Percentiles rank a stretch among this genome's conserved stretches.
phyloP scores from a whole-genome alignment of 2,797 vertebrate genomes.

The Urocyon cinereoargenteus region DNA sequence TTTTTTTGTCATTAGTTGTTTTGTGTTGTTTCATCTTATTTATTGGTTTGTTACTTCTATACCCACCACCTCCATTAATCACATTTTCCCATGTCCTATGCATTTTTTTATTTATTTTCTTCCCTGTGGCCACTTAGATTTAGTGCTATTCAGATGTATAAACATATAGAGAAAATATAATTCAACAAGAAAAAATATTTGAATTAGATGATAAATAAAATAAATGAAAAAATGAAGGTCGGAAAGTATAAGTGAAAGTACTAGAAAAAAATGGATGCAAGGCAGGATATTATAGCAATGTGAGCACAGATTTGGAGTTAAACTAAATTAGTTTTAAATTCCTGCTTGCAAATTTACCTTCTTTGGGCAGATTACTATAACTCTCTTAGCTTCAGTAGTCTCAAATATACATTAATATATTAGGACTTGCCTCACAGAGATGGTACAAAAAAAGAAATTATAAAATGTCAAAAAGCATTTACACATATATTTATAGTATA shows the following conservation, averaged over 20 bases:
- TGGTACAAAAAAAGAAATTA: background rate
- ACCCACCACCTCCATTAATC: rapidly evolving
- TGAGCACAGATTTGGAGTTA: background rate
- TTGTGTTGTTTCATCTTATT: background rate
- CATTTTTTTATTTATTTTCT: background rate
- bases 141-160: background rate
- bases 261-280: background rate
- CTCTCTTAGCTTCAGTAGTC: background rate
- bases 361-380: background rate
- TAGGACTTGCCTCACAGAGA: background rate
- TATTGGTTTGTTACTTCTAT: background rate
- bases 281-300: background rate
- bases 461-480: background rate
- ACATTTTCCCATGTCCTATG: background rate
- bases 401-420: background rate
- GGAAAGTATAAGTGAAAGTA: background rate
- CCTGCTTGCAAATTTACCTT: background rate
- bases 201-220: background rate
- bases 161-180: background rate
- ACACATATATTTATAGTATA: background rate
- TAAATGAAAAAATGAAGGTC: background rate
- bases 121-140: background rate
- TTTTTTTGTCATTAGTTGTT: background rate
- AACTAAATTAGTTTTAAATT: background rate
- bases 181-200: background rate